phyloP scores from a whole-genome alignment of 2,113 vertebrate genomes.

The Pardalotus punctatus region DNA sequence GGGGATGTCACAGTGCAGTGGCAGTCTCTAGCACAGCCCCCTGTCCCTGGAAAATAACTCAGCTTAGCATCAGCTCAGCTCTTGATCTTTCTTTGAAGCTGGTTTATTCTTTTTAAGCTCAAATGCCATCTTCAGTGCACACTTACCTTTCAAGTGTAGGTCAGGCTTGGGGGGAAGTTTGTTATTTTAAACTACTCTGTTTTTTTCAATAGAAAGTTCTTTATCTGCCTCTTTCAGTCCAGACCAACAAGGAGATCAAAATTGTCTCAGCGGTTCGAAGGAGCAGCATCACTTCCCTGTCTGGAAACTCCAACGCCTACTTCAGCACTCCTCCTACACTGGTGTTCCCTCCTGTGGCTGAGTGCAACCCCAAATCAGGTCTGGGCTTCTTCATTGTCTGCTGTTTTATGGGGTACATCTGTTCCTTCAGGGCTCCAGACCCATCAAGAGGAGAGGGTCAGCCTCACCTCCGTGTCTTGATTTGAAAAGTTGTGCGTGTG shows the following conservation, averaged over 20 bases:
- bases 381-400: background rate
- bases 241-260: conserved; percentile 73
- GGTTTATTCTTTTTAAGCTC: background rate
- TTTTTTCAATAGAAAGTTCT: background rate
- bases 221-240: conserved; percentile 54
- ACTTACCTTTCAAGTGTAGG: background rate
- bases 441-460: background rate
- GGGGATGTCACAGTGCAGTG: background rate
- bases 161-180: background rate
- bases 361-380: conserved; percentile 87
- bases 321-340: conserved; percentile 30
- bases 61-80: background rate
- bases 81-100: background rate
- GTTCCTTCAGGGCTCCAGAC: background rate
- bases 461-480: background rate
- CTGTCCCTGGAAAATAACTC: background rate
- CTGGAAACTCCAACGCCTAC: conserved; percentile 69
- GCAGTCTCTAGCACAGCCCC: background rate
- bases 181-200: background rate
- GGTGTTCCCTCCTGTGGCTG: conserved; percentile 54
- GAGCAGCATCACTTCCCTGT: conserved; percentile 72
- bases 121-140: background rate
- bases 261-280: conserved; percentile 59
- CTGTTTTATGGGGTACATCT: background rate
- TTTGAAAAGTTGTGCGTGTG: background rate